Evolutionary conservation across 2,113 vertebrate genomes (phyloP), one percentile per base, ranked within the genome.

Genomic region (Sterrhoptilus dennistouni): DNA sequence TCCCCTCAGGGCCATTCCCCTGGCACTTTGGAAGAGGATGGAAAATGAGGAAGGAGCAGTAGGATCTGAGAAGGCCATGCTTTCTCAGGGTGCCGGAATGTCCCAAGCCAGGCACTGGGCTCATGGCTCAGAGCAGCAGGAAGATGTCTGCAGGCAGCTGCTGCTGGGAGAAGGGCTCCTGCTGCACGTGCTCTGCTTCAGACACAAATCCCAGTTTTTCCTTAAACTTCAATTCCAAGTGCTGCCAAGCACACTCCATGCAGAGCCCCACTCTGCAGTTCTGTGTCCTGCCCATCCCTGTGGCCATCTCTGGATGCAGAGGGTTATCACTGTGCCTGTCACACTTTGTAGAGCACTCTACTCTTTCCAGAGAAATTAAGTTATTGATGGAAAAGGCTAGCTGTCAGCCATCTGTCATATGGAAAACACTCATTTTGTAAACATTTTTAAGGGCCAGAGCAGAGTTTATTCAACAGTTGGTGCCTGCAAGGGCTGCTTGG

Each of bases 351-450:
- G 38, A 33, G 63, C 56, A 66, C 49, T n/a, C 57, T 8, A 53
- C 44, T 70, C 42, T 68, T 53, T 68, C 86, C 50, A 54, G 12
- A 10, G 17, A 12, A 63, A 76, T 81, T 28, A 82, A 63, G 31
- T 21, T 54, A 29, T 76, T 78, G 84, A 56, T 1, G 8, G 78
- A 21, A 76, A 79, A 75, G 72, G 33, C 84, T 31, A 38, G 86
- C 35, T 91, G 61, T 5, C 87, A 69, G 36, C 70, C 75, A 56
- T 72, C 80, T 95, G 29, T 87, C 52, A 21, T 56, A 75, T 56
- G 69, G 77, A 93, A 71, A 83, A 27, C 69, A 70, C 77, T 84
- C 59, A 54, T 92, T 91, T 95, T 94, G 70, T 94, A 85, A 90
- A 75, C 89, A 87, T 85, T 95, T 90, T 92, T 80, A 71, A 83